phyloP scores from a whole-genome alignment of 2,888 invertebrate genomes.

The Pilophorus perplexus region DNA sequence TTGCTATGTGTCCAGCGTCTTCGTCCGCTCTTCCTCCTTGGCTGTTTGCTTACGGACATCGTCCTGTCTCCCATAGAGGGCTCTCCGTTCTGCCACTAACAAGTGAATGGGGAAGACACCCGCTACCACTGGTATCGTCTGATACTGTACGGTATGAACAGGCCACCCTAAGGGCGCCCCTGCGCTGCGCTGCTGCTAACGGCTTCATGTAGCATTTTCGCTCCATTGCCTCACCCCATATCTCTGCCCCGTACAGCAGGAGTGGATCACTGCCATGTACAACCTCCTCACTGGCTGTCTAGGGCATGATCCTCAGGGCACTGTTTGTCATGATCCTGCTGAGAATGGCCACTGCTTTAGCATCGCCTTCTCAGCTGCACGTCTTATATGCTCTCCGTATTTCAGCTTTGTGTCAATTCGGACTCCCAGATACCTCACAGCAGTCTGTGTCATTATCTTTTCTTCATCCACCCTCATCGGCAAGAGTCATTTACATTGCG shows the following conservation, averaged over 20 bases:
- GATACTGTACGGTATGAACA: constrained; percentile 48
- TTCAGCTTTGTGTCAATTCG: constrained; percentile 45
- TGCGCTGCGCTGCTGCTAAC: constrained; percentile 45
- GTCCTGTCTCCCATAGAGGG: constrained; percentile 2
- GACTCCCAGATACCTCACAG: constrained; percentile 35
- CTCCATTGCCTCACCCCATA: constrained; percentile 19
- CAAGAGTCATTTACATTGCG: too few relatives aligned
- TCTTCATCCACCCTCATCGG: background rate
- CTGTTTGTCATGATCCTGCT: too few relatives aligned
- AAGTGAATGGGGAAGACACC: constrained; percentile 50
- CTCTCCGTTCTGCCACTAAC: constrained; percentile 43
- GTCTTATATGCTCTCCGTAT: constrained; percentile 45
- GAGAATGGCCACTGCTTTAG: constrained; percentile 38
- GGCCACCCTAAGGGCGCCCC: constrained; percentile 45
- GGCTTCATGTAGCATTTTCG: constrained; percentile 41
- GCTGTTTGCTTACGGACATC: constrained; percentile 2
- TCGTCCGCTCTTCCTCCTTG: constrained; percentile 11
- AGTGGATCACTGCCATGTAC: constrained; percentile 4
- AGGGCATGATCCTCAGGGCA: constrained; percentile 48
- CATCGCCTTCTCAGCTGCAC: constrained; percentile 43
- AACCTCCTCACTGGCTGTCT: constrained; percentile 34
- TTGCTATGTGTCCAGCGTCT: too few relatives aligned
- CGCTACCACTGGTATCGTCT: constrained; percentile 46
- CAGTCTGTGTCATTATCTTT: background rate
- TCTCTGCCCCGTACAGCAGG: too few relatives aligned